A percentile compares a stretch with the other conserved stretches of the same genome.
phyloP scores from a whole-genome alignment of 2,797 vertebrate species.

The Enteromius radiatus region DNA sequence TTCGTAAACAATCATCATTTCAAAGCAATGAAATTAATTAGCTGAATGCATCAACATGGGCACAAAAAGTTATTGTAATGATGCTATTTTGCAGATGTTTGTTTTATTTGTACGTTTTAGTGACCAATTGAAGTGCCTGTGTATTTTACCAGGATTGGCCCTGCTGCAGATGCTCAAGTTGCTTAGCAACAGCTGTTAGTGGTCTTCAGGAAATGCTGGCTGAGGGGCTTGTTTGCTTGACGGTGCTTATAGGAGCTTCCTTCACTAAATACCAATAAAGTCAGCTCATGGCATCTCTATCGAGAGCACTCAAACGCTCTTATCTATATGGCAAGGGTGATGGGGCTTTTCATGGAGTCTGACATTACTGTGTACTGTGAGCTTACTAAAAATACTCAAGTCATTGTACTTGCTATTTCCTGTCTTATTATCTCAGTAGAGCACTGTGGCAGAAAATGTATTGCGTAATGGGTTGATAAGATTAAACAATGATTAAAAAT shows the following conservation, averaged over 20 bases:
- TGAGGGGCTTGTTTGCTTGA: slow-evolving; percentile 41
- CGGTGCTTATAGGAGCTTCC: slow-evolving; percentile 37
- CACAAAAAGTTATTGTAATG: not conserved
- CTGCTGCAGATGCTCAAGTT: slow-evolving; percentile 41
- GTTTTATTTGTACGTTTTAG: slow-evolving; percentile 15
- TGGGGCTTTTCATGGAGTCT: slow-evolving; percentile 6
- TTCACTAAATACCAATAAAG: slow-evolving; percentile 41
- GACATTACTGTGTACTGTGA: not conserved
- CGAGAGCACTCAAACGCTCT: slow-evolving; percentile 16
- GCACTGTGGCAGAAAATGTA: not conserved
- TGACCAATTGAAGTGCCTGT: slow-evolving; percentile 24
- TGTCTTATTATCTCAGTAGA: not conserved
- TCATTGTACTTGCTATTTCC: not conserved
- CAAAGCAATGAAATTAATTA: not conserved
- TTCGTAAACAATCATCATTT: not conserved
- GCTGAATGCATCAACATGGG: not conserved
- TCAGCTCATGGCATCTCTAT: slow-evolving; percentile 23
- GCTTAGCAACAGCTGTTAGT: slow-evolving; percentile 58
- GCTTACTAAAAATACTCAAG: not conserved
- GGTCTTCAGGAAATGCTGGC: slow-evolving; percentile 41
- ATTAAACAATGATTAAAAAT: not conserved
- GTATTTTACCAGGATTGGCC: slow-evolving; percentile 47
- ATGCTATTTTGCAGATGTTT: not conserved
- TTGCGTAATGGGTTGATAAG: not conserved
- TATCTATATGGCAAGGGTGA: slow-evolving; percentile 26